Evolutionary conservation across 2,888 invertebrate species (phyloP), one percentile per base, ranked within the genome.

Genomic region (Polia nebulosa): DNA sequence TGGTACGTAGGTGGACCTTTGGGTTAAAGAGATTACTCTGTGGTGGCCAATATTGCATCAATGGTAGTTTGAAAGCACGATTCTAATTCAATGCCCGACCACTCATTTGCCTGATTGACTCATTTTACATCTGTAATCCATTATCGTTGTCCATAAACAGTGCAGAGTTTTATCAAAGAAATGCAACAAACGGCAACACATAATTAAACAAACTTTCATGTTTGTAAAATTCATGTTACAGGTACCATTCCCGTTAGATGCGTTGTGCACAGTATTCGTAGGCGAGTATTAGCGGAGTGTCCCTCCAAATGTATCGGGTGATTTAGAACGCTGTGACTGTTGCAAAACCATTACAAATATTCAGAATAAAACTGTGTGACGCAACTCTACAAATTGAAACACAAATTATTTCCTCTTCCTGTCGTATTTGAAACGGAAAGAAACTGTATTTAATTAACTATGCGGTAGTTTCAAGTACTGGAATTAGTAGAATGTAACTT

Each of bases 261-360:
- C 32, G 27, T 45, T 34, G 76, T 70, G 64, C 52, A 49, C n/a
- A 9, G 49, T 36, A 75, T 36, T 49, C 56, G 44, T 39, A 55
- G 15, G n/a, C 22, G 25, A 47, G 56, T 44, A 59, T 51, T 63
- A 73, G 61, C 4, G 49, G 11, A 13, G 25, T n/a, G n/a, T n/a
- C 27, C 45, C 20, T 47, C 41, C 27, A 61, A 75, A 64, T 39
- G 44, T 22, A 53, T 65, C 41, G 13, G 13, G 44, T 57, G 66
- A 72, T 76, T 60, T 63, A 76, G 20, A 49, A 36, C 29, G 11
- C 15, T 13, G 34, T 20, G 9, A 22, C 13, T 20, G 7, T 59
- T 32, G 25, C 53, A 47, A 45, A 71, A 62, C 44, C 27, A 62
- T 61, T 20, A 34, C 22, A 49, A 27, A 55, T 62, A 51, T 61